phyloP scores from a whole-genome alignment of 2,888 invertebrate species.

The Amiota mariae region DNA sequence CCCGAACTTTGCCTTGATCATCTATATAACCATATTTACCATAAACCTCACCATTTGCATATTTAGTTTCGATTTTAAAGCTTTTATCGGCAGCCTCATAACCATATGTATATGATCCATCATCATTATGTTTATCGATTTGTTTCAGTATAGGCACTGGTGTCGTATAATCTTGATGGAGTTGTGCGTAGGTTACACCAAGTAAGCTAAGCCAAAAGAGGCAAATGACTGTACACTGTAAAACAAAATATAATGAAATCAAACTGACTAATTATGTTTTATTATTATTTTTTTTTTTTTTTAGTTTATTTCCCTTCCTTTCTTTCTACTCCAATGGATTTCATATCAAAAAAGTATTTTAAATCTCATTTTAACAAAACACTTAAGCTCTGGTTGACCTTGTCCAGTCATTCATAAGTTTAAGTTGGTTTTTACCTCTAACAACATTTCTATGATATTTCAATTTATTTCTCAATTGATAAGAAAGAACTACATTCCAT shows the following conservation, averaged over 20 bases:
- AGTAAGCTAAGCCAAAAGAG: conserved; percentile 38
- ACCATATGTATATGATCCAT: conserved; percentile 90
- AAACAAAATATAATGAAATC: not conserved
- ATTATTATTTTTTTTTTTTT: conserved; percentile 30
- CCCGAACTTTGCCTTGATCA: conserved; percentile 82
- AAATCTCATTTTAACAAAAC: too few species aligned
- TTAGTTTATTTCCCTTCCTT: not conserved
- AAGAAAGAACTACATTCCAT: too few species aligned
- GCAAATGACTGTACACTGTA: conserved; percentile 25
- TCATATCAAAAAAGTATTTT: too few species aligned
- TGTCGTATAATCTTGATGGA: conserved; percentile 78
- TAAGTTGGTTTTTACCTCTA: too few species aligned
- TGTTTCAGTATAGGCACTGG: conserved; percentile 88
- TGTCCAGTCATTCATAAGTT: too few species aligned
- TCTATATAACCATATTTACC: conserved; percentile 94
- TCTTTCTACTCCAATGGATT: not conserved
- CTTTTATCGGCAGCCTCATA: conserved; percentile 91
- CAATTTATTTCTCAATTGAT: too few species aligned
- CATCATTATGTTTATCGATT: conserved; percentile 89
- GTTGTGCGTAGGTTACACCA: conserved; percentile 50
- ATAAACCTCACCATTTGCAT: conserved; percentile 86
- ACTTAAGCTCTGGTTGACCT: too few species aligned
- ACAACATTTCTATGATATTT: too few species aligned
- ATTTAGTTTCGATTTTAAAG: conserved; percentile 91
- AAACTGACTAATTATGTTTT: conserved; percentile 34